Conservation (phyloP, 2,888 invertebrate genomes). For the Acleris emargana region DNA sequence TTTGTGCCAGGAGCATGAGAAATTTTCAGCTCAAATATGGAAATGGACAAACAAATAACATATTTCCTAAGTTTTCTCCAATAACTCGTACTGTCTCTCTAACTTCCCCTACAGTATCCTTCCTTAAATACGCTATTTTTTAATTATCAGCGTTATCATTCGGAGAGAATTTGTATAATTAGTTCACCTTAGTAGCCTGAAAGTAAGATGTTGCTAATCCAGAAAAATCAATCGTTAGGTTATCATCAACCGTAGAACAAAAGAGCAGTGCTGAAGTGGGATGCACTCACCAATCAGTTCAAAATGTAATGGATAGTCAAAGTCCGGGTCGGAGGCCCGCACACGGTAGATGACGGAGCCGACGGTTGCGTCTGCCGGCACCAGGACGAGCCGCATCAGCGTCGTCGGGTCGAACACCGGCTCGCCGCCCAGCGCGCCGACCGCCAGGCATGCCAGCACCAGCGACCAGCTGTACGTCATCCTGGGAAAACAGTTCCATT, state of each 20-base stretch:
- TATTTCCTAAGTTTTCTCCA: too few relatives aligned
- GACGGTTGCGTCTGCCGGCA: slow-evolving; percentile 92
- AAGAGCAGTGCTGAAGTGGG: background rate
- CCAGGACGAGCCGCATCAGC: slow-evolving; percentile 90
- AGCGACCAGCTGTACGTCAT: slow-evolving; percentile 75
- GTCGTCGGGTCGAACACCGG: slow-evolving; percentile 94
- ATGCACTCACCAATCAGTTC: slow-evolving; percentile 86
- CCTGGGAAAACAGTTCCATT: slow-evolving; percentile 50
- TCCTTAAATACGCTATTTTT: too few relatives aligned
- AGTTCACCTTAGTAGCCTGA: too few relatives aligned
- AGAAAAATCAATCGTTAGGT: too few relatives aligned
- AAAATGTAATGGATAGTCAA: slow-evolving; percentile 93
- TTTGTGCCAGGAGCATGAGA: too few relatives aligned
- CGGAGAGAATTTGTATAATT: too few relatives aligned
- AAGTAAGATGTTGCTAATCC: too few relatives aligned
- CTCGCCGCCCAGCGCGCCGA: slow-evolving; percentile 81
- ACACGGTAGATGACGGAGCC: slow-evolving; percentile 94
- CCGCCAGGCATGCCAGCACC: slow-evolving; percentile 68
- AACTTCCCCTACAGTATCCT: too few relatives aligned
- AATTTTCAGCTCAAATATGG: too few relatives aligned
- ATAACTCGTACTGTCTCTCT: too few relatives aligned
- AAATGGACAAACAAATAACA: too few relatives aligned
- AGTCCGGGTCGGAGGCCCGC: slow-evolving; percentile 93
- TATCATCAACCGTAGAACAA: background rate
- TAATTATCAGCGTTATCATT: too few relatives aligned